Conservation (phyloP, 2,113 vertebrate species). For the Henicopernis longicauda region DNA sequence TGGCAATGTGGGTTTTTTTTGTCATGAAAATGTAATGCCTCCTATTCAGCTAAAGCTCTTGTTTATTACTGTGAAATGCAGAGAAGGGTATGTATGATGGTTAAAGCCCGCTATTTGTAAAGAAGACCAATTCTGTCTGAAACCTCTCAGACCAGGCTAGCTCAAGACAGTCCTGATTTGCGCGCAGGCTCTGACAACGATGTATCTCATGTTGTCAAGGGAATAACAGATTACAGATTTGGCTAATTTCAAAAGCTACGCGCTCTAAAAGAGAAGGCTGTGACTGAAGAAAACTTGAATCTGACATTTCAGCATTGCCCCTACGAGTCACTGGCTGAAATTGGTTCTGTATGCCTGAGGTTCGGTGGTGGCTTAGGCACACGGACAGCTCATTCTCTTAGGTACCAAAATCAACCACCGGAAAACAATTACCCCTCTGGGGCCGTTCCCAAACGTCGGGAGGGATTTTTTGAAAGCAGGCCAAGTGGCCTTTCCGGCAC, state of each 20-base stretch:
- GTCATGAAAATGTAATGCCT: neutral
- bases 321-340: too few species aligned
- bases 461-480: neutral
- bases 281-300: fast-evolving
- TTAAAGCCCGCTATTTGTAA: neutral
- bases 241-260: fast-evolving
- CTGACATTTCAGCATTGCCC: neutral
- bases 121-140: neutral
- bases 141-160: neutral
- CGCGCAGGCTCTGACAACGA: fast-evolving
- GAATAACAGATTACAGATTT: fast-evolving
- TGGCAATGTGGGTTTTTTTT: neutral
- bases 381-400: fast-evolving
- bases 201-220: fast-evolving
- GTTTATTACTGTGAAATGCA: neutral
- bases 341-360: fast-evolving
- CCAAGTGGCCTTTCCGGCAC: fast-evolving
- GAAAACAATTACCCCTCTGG: fast-evolving
- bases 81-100: neutral
- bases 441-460: fast-evolving
- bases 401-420: fast-evolving
- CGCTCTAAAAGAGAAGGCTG: fast-evolving
- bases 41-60: neutral
- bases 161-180: neutral
- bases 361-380: neutral